Conservation (phyloP, 2,888 invertebrate species). For the Clistopyga incitator region DNA sequence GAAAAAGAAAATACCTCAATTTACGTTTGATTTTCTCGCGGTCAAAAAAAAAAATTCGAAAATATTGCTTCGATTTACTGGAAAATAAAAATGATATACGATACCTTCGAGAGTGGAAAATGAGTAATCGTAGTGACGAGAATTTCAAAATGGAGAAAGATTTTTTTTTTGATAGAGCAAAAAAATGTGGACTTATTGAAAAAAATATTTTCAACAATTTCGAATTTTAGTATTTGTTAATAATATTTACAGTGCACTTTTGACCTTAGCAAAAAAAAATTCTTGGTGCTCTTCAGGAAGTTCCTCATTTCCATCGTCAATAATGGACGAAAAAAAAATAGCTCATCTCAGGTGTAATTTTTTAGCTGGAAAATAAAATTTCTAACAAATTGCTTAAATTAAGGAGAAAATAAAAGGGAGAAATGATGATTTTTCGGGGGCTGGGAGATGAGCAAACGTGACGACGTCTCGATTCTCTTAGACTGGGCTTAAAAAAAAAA, state of each 20-base stretch:
- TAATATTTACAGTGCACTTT: no score
- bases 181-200: no score
- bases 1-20: constrained; percentile 18
- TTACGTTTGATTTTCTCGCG: constrained; percentile 4
- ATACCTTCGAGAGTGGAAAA: constrained; percentile 60
- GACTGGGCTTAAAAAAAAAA: constrained; percentile 72
- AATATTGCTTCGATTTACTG: constrained; percentile 68
- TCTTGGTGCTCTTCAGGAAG: no score
- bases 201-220: no score
- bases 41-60: constrained; percentile 2
- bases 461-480: constrained; percentile 81
- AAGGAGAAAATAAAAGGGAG: constrained; percentile 68
- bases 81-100: constrained; percentile 69
- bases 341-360: background rate
- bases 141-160: constrained; percentile 75
- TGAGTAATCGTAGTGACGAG: constrained; percentile 79
- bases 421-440: constrained; percentile 60
- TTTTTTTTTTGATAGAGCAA: background rate
- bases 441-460: constrained; percentile 74
- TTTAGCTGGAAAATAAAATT: background rate
- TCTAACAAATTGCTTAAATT: constrained; percentile 67
- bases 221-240: no score
- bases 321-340: no score
- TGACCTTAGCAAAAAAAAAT: no score
- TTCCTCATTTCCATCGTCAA: no score